These are phyloP conservation scores for Proterorhinus semilunaris DNA, from an alignment of 2,113 vertebrate species.

Conservation along the genomic window DNA sequence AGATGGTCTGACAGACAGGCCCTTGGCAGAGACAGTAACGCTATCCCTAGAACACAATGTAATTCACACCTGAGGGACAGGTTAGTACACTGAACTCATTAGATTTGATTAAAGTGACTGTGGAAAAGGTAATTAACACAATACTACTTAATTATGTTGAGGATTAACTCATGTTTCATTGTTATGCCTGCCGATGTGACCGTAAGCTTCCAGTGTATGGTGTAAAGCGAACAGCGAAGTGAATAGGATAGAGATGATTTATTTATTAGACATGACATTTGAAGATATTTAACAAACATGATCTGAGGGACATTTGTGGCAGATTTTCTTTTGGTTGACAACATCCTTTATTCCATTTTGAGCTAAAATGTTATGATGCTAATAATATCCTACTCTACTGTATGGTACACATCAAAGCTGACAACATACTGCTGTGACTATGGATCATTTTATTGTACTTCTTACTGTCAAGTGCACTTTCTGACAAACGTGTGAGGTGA, in stretches of 20 bases:
- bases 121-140: constrained; percentile 67
- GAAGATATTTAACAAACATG: not conserved
- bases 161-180: constrained; percentile 65
- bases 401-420: not conserved
- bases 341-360: not conserved
- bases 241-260: not conserved
- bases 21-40: constrained; percentile 41
- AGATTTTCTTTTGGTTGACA: not conserved
- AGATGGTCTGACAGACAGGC: constrained; percentile 21
- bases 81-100: constrained; percentile 44
- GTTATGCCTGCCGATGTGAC: constrained; percentile 18
- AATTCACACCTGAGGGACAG: constrained; percentile 63
- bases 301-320: not conserved
- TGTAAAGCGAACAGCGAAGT: not conserved
- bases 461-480: too few relatives aligned
- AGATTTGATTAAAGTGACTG: constrained; percentile 63
- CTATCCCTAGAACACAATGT: constrained; percentile 44
- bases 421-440: not conserved
- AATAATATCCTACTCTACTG: not conserved
- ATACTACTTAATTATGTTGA: constrained; percentile 70
- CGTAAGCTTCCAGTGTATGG: not conserved
- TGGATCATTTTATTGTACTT: not conserved
- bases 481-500: too few relatives aligned
- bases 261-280: not conserved
- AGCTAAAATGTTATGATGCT: not conserved